Base-by-base conservation (phyloP, 2,797 vertebrate species). In the Zenarchopterus dispar region DNA sequence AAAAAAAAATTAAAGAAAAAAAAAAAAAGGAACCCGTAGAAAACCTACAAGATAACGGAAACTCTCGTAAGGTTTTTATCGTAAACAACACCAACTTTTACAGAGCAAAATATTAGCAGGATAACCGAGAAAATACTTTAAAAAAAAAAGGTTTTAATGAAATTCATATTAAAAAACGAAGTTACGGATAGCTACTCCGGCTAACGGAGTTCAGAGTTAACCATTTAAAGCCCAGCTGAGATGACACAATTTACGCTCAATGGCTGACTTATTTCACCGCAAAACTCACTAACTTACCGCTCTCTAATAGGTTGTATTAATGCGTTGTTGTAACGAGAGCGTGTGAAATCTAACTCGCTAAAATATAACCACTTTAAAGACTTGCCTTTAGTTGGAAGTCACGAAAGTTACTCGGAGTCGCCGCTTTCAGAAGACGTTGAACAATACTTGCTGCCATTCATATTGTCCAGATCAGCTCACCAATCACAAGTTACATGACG, bases 401-500 rank as follows among this genome's bases (percentile, higher is more conserved):
- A 24, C 54, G 1, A 74, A 86, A 89, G 77, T 88, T 76, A 51
- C 64, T 18, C 0, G 24, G 43, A 45, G 43, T 22, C 0, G 39
- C 70, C 28, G 56, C 64, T 56, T 67, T 26, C 16, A 8, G 56
- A 50, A 56, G 62, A 72, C 69, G 75, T 67, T 47, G 80, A 84
- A 89, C 87, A 90, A 91, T 88, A 75, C 70, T 43, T 17, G 51
- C 47, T 49, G 61, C 66, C 77, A 49, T 85, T 87, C 62, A 83
- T 67, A 60, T 75, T 75, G 79, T 81, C 62, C 53, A 2, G n/a
- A 43, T 2, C 16, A 0, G 0, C 39, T 0, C 5, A 63, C 90
- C 89, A 91, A 89, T 88, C 80, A 72, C 11, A 72, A 82, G 78
- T 72, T 53, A 73, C 59, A 6, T 1, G 26, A 1, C 28, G 5